phyloP scores from a whole-genome alignment of 1,140 invertebrate species.

The Drosophila bifasciata region DNA sequence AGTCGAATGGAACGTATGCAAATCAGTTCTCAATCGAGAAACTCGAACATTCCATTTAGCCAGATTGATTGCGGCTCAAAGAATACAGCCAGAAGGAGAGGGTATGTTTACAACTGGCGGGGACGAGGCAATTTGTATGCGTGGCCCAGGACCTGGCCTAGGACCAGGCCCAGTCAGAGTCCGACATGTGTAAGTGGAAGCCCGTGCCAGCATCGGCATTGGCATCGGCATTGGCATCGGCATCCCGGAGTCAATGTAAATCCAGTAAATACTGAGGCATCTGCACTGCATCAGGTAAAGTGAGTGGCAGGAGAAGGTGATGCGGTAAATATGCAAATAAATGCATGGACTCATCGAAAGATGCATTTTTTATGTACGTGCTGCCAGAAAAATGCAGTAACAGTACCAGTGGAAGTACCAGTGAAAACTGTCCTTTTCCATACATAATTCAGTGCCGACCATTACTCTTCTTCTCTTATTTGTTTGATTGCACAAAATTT shows the following conservation, averaged over 20 bases:
- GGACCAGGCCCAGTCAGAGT: constrained; percentile 3
- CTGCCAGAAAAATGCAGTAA: constrained; percentile 29
- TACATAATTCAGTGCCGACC: constrained; percentile 55
- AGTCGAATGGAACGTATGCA: constrained; percentile 1
- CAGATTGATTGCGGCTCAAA: constrained; percentile 34
- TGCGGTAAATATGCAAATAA: constrained; percentile 76
- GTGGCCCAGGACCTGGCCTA: background rate
- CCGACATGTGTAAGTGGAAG: constrained; percentile 27
- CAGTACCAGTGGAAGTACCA: too few relatives aligned
- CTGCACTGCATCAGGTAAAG: constrained; percentile 1
- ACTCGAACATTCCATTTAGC: constrained; percentile 25
- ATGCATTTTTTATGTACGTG: constrained; percentile 72
- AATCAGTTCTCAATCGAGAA: constrained; percentile 14
- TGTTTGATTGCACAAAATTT: constrained; percentile 60
- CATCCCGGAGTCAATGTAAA: constrained; percentile 29
- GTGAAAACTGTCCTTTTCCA: constrained; percentile 35
- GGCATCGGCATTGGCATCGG: too few relatives aligned
- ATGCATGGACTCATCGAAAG: constrained; percentile 47
- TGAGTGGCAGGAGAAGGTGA: constrained; percentile 3
- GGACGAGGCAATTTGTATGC: constrained; percentile 58
- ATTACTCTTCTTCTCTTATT: constrained; percentile 40
- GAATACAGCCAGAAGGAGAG: background rate
- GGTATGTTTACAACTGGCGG: constrained; percentile 45
- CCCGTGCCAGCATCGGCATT: constrained; percentile 1
- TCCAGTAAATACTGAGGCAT: constrained; percentile 36